A percentile compares a stretch with the other conserved stretches of the same genome.
phyloP scores from a whole-genome alignment of 1,140 invertebrate species.

The Cylas formicarius region DNA sequence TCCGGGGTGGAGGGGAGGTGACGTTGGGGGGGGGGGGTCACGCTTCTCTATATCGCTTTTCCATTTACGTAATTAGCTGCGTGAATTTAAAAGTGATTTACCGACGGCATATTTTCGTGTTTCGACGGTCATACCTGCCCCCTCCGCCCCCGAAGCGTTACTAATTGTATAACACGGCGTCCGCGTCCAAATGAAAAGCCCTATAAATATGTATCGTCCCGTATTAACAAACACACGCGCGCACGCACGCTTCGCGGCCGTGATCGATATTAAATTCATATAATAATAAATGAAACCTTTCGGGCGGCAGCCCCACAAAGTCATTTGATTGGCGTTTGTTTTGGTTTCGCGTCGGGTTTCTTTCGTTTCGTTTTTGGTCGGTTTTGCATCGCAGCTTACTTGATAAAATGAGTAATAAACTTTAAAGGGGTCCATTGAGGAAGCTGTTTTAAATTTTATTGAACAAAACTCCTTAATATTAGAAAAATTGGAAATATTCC shows the following conservation, averaged over 20 bases:
- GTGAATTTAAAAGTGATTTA: slow-evolving; percentile 25
- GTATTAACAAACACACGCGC: slow-evolving; percentile 7
- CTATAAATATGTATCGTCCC: slow-evolving; percentile 21
- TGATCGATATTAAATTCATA: slow-evolving; percentile 20
- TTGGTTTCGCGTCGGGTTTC: too few relatives aligned
- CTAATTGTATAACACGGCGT: slow-evolving; percentile 18
- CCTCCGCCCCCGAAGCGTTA: slow-evolving; percentile 18
- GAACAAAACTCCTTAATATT: too few relatives aligned
- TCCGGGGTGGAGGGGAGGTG: slow-evolving; percentile 11
- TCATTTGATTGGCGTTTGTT: too few relatives aligned
- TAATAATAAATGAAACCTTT: slow-evolving; percentile 14
- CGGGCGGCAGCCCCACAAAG: too few relatives aligned
- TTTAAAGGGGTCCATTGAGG: too few relatives aligned
- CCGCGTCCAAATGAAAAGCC: slow-evolving; percentile 20
- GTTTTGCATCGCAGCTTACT: too few relatives aligned
- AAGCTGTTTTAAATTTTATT: too few relatives aligned
- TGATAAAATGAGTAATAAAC: too few relatives aligned
- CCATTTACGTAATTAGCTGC: slow-evolving; percentile 24
- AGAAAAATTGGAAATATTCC: too few relatives aligned
- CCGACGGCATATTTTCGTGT: slow-evolving; percentile 22
- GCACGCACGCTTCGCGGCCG: slow-evolving; percentile 18
- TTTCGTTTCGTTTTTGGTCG: too few relatives aligned
- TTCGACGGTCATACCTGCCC: slow-evolving; percentile 15
- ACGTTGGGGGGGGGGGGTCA: too few relatives aligned
- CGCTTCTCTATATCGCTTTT: slow-evolving; percentile 21